phyloP scores from a whole-genome alignment of 2,113 vertebrate genomes.

The Corythoichthys intestinalis region DNA sequence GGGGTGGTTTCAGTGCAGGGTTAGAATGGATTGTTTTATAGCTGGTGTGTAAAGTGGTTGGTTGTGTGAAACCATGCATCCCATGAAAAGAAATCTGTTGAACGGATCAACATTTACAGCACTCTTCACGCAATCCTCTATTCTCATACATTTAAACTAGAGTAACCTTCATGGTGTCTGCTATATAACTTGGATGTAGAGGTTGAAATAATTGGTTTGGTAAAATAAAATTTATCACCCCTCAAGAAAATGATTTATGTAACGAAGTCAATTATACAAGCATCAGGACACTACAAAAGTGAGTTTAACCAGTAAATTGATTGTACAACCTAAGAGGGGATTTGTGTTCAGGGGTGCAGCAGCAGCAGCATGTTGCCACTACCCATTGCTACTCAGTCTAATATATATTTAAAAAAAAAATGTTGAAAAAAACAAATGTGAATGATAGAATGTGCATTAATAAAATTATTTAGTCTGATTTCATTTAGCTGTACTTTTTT shows the following conservation, averaged over 20 bases:
- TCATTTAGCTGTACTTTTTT: neutral
- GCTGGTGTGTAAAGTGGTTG: neutral
- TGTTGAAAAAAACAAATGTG: constrained; percentile 58
- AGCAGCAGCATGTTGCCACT: constrained; percentile 75
- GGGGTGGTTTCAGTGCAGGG: constrained; percentile 11
- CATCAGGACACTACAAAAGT: constrained; percentile 4
- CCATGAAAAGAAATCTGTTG: constrained; percentile 15
- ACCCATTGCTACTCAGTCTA: constrained; percentile 70
- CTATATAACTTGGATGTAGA: constrained; percentile 19
- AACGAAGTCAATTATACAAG: constrained; percentile 3
- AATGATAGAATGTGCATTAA: constrained; percentile 83
- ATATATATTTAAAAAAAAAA: constrained; percentile 66
- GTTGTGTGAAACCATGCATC: constrained; percentile 19
- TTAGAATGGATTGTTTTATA: neutral
- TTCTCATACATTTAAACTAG: constrained; percentile 17
- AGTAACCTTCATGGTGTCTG: neutral
- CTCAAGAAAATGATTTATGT: constrained; percentile 23
- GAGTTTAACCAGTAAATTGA: constrained; percentile 31
- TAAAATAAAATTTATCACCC: constrained; percentile 9
- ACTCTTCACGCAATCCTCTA: constrained; percentile 10
- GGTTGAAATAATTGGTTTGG: constrained; percentile 25
- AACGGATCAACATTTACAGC: constrained; percentile 14
- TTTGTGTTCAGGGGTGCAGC: constrained; percentile 73
- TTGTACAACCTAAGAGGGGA: constrained; percentile 23
- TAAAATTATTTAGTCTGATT: constrained; percentile 70